Evolutionary conservation across 1,140 invertebrate genomes (phyloP), one percentile per base, ranked within the genome.

Genomic region (Rhyzopertha dominica): DNA sequence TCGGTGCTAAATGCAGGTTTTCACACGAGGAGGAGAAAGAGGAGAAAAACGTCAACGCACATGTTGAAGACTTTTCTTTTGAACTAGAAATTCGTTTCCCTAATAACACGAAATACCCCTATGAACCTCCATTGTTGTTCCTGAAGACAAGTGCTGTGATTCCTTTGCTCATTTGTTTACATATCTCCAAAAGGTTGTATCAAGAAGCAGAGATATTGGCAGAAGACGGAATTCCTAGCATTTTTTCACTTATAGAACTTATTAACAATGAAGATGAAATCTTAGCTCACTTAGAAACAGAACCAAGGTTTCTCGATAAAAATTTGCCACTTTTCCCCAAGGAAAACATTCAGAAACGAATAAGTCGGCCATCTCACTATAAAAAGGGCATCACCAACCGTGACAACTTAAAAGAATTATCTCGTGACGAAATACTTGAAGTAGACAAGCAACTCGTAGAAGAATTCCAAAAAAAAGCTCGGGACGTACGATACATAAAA

Each of bases 1-100:
- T 73, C 69, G 81, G 79, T 16, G 66, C 69, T 39, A 84, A 80
- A 59, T 87, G 85, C 67, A 76, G 77, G 58, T 86, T 81, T 71
- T 74, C 74, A n/a, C 84, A 87, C 67, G 72, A 81, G 59, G 61
- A 71, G 41, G 66, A 59, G 46, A 66, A 65, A 48, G 44, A 52
- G 34, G 67, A 69, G 56, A 65, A 68, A 46, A 51, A 61, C 45
- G 19, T 37, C 16, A 61, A 63, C 46, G 38, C 42, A 13, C 57
- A 62, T 54, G 47, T 67, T 36, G 50, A 59, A 26, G 51, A 59
- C 40, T 62, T 54, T 56, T 52, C 64, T 34, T 84, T 80, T 66
- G 74, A 76, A 53, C 69, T 87, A 57, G 84, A 87, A 75, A 75
- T 87, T 58, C 72, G 83, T 55, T 86, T 87, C 71, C 75, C 80